Conservation (phyloP, 2,113 vertebrate genomes). For the Phylloscopus whistleri region DNA sequence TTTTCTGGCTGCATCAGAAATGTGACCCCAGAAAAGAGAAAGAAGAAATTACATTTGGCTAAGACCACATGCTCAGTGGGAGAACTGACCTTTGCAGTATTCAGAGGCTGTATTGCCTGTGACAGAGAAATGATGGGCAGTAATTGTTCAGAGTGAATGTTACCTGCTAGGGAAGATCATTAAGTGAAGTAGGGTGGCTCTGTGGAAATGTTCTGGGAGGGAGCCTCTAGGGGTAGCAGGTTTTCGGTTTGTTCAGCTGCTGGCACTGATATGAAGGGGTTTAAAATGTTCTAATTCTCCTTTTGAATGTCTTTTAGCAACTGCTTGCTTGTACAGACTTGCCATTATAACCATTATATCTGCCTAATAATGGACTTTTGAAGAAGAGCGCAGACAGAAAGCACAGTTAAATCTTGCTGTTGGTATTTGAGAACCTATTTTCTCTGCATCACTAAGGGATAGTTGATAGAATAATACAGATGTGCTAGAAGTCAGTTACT, state of each 20-base stretch:
- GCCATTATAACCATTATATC: not conserved
- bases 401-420: not conserved
- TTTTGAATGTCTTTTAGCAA: not conserved
- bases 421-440: not conserved
- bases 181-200: not conserved
- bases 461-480: not conserved
- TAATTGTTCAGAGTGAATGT: not conserved
- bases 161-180: slow-evolving; percentile 37
- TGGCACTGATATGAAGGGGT: not conserved
- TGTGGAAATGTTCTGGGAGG: not conserved
- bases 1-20: not conserved
- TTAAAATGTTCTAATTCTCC: not conserved
- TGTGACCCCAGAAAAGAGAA: not conserved
- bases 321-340: not conserved
- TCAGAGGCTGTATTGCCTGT: not conserved
- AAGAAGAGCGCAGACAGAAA: not conserved
- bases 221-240: not conserved
- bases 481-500: not conserved
- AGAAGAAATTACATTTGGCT: not conserved
- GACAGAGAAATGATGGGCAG: not conserved
- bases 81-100: not conserved
- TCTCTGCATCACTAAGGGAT: not conserved
- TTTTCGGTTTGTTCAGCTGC: slow-evolving; percentile 1
- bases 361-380: not conserved
- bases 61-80: not conserved